phyloP scores from a whole-genome alignment of 2,888 invertebrate genomes.

The Leucoptera coffeella region DNA sequence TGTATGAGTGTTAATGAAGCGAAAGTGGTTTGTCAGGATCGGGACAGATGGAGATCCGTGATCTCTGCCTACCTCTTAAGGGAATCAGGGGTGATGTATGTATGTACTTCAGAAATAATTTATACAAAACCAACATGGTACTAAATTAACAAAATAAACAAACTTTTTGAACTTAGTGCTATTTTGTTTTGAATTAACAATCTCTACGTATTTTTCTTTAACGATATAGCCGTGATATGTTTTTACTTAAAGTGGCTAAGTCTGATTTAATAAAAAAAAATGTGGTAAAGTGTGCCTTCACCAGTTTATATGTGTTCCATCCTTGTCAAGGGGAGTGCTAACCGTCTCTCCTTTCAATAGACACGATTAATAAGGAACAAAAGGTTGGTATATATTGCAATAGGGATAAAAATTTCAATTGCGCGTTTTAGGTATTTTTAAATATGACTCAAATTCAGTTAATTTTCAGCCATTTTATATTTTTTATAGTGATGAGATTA shows the following conservation, averaged over 20 bases:
- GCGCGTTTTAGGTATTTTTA: constrained; percentile 7
- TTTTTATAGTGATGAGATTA: constrained; percentile 91
- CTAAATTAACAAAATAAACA: no score
- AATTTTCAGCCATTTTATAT: constrained; percentile 14
- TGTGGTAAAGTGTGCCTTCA: constrained; percentile 14
- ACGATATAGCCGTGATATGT: no score
- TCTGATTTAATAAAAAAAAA: constrained; percentile 17
- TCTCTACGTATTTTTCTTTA: no score
- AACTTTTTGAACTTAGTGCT: no score
- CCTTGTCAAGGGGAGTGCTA: constrained; percentile 97
- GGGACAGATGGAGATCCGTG: no score
- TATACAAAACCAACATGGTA: no score
- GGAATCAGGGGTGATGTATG: no score
- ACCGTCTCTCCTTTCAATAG: constrained; percentile 98
- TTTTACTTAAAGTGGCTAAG: neutral
- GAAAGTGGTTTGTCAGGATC: no score
- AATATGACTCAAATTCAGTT: constrained; percentile 8
- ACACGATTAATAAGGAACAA: constrained; percentile 51
- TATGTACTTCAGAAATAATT: no score
- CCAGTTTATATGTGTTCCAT: constrained; percentile 54
- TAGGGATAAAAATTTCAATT: constrained; percentile 9
- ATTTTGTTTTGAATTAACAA: no score
- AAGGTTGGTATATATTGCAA: constrained; percentile 10
- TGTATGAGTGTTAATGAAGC: no score
- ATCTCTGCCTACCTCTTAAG: no score